Evolutionary conservation across 2,797 vertebrate species (phyloP).

Genomic region (Xenopus petersii): DNA sequence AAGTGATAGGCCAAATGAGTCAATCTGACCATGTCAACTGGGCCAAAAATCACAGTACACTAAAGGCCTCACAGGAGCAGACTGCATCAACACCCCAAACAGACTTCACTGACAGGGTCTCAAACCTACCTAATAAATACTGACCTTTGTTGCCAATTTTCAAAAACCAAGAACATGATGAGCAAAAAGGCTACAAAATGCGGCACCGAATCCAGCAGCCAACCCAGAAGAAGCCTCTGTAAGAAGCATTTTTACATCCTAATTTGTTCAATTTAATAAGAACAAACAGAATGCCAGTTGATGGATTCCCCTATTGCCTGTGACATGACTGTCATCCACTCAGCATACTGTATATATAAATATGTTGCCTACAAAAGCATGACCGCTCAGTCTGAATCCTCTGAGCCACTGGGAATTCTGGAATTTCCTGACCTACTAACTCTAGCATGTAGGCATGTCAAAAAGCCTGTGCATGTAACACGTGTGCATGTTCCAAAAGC

Average conservation of each 20-base stretch:
- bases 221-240: no score
- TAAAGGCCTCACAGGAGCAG: no score
- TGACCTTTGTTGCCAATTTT: no score
- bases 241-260: not conserved
- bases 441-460: not conserved
- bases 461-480: not conserved
- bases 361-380: not conserved
- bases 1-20: no score
- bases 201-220: no score
- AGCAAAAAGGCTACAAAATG: no score
- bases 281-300: not conserved
- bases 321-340: not conserved
- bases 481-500: not conserved
- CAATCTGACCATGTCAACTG: no score
- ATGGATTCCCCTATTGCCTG: not conserved
- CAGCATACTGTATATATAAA: not conserved
- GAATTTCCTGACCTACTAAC: constrained; percentile 29
- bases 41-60: no score
- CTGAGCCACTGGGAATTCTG: not conserved
- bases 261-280: not conserved
- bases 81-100: no score
- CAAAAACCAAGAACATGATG: no score
- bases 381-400: not conserved
- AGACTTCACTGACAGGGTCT: no score
- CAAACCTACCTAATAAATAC: no score